Evolutionary conservation across 2,797 vertebrate species (phyloP).

Genomic region (Pangasius larnaudii): DNA sequence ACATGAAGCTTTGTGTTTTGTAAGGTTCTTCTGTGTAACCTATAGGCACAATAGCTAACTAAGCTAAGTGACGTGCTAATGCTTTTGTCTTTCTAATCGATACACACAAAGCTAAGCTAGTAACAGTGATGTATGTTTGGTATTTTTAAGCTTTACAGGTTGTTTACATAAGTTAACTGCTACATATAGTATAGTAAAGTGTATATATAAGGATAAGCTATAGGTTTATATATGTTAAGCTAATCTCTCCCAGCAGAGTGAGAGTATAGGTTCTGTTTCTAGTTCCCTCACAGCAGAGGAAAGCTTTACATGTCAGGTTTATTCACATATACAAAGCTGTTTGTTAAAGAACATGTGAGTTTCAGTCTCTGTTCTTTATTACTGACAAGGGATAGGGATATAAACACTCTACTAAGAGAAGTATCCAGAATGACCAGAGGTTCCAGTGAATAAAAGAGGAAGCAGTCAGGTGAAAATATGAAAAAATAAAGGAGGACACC

Average conservation of each 20-base stretch:
- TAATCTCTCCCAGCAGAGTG: neutral
- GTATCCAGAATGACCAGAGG: neutral
- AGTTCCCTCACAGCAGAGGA: neutral
- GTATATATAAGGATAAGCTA: neutral
- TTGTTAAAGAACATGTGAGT: neutral
- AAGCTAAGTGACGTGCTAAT: neutral
- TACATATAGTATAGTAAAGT: neutral
- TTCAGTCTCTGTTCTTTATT: neutral
- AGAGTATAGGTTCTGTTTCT: neutral
- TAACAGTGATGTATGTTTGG: neutral
- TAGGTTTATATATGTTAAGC: neutral
- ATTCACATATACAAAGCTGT: neutral
- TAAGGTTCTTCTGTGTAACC: neutral
- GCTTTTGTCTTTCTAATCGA: neutral
- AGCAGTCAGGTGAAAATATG: neutral
- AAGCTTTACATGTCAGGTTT: too few species aligned
- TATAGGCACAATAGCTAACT: neutral
- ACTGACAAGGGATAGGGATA: neutral
- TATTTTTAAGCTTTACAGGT: neutral
- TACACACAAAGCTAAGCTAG: neutral
- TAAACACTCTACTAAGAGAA: neutral
- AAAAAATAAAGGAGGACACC: neutral
- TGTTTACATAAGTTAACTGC: neutral
- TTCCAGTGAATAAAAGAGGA: neutral
- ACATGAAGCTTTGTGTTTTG: neutral